A percentile compares a stretch with the other conserved stretches of the same genome.
Conservation (phyloP, 2,113 vertebrate species). For the Empidonax alnorum region DNA sequence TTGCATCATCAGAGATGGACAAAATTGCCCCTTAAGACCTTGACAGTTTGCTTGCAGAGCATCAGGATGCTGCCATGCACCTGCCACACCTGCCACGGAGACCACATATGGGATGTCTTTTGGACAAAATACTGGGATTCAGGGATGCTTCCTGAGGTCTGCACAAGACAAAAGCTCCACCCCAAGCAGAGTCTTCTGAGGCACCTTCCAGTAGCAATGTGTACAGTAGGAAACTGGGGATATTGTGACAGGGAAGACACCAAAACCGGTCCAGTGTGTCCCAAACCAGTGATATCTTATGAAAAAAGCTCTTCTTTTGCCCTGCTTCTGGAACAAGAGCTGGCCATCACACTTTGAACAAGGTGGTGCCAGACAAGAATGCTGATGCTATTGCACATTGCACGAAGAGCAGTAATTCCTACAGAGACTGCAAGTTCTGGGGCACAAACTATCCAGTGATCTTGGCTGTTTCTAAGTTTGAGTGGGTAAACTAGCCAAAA, state of each 20-base stretch:
- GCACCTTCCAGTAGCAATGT: background rate
- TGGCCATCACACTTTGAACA: background rate
- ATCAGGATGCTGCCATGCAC: background rate
- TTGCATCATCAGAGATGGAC: background rate
- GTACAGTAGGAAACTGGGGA: background rate
- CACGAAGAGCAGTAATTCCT: background rate
- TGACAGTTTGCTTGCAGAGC: background rate
- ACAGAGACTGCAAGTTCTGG: background rate
- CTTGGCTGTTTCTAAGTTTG: background rate
- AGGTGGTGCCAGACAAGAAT: background rate
- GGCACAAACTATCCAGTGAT: fast-evolving
- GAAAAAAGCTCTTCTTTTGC: background rate
- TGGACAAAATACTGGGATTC: background rate
- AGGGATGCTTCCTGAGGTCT: background rate
- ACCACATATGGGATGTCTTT: background rate
- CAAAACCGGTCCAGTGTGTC: background rate
- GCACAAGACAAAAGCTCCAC: background rate
- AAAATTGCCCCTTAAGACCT: background rate
- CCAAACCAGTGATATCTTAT: background rate
- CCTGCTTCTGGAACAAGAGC: background rate
- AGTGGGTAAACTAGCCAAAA: background rate
- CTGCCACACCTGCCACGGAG: background rate
- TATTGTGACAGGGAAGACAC: background rate
- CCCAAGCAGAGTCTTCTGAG: background rate
- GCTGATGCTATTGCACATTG: fast-evolving